A percentile compares a stretch with the other conserved stretches of the same genome.
Conservation (phyloP, 2,888 invertebrate genomes). For the Spisula solida region DNA sequence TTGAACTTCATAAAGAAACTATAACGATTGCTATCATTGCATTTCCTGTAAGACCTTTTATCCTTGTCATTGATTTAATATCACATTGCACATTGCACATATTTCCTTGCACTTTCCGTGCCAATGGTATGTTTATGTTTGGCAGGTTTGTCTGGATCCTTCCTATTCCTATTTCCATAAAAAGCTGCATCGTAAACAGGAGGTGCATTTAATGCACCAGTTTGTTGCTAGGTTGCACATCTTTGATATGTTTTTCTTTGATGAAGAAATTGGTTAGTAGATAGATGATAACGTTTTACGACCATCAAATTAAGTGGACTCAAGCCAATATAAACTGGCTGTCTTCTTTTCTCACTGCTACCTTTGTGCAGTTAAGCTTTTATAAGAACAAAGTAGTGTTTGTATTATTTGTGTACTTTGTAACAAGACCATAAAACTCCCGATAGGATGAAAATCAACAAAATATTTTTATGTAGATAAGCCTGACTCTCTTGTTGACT, state of each 20-base stretch:
- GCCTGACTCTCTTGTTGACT: background rate
- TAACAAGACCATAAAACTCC: background rate
- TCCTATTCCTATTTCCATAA: background rate
- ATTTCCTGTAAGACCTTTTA: too few species aligned
- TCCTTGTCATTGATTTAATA: too few species aligned
- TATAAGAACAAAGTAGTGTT: background rate
- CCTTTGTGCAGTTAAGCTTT: background rate
- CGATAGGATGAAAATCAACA: background rate
- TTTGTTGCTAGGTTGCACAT: background rate
- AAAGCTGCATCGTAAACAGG: background rate
- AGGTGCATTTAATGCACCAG: background rate
- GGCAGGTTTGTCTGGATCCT: background rate
- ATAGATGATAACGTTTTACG: background rate
- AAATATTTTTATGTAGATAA: slow-evolving; percentile 13
- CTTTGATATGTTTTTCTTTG: slow-evolving; percentile 17
- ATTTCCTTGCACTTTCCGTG: too few species aligned
- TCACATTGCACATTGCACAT: too few species aligned
- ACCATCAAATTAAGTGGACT: slow-evolving; percentile 18
- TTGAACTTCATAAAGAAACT: too few species aligned
- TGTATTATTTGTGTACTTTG: background rate
- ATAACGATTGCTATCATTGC: too few species aligned
- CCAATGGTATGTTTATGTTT: background rate
- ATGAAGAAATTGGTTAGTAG: background rate
- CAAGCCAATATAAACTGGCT: background rate
- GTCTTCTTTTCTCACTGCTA: background rate